These are phyloP conservation scores for Bombycilla garrulus DNA, from an alignment of 2,113 vertebrate genomes.

Conservation along the genomic window DNA sequence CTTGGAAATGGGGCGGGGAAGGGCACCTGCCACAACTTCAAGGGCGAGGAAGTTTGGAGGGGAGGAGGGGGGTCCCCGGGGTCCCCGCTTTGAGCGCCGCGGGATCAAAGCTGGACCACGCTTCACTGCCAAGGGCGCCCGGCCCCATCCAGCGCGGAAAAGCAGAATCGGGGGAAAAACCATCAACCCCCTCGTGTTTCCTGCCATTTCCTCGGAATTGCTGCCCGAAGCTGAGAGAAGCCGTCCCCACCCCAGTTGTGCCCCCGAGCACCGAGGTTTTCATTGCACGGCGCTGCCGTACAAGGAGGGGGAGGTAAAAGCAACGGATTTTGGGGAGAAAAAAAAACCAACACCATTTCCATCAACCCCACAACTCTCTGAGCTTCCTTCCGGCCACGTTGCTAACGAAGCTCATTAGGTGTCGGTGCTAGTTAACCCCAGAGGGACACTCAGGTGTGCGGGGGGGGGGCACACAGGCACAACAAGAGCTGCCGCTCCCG, in stretches of 20 bases:
- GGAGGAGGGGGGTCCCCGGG: neutral
- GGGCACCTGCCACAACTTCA: constrained; percentile 61
- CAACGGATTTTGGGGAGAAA: accelerated
- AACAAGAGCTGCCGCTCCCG: neutral
- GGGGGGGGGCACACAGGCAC: no score
- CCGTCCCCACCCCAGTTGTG: neutral
- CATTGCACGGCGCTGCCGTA: neutral
- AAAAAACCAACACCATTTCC: neutral
- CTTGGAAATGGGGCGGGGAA: neutral
- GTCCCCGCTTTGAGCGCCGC: neutral
- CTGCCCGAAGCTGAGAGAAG: accelerated
- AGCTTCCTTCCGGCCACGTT: neutral
- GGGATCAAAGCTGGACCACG: neutral
- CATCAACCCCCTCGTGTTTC: neutral
- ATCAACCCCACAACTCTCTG: accelerated
- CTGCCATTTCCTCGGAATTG: neutral
- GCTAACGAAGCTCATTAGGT: neutral
- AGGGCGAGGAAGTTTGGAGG: neutral
- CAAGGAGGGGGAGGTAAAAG: neutral
- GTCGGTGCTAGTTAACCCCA: neutral
- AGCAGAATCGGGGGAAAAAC: neutral
- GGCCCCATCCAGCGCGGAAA: neutral
- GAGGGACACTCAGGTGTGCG: accelerated
- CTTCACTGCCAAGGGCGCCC: constrained; percentile 5
- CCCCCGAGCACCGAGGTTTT: neutral